phyloP scores from a whole-genome alignment of 1,140 invertebrate species.

The Leptinotarsa lineolata region DNA sequence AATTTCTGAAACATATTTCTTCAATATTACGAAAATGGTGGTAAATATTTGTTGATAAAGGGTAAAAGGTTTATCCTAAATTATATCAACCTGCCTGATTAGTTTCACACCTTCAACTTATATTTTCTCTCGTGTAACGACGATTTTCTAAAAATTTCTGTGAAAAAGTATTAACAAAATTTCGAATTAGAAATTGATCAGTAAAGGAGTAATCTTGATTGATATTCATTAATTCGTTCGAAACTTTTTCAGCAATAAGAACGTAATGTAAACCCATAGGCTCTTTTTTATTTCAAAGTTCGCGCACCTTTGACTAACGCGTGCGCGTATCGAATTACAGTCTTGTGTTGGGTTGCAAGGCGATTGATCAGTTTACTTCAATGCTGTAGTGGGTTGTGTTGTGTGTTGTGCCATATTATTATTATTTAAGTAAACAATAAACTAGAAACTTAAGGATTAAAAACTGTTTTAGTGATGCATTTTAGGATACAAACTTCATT shows the following conservation, averaged over 20 bases:
- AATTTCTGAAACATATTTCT: too few species aligned
- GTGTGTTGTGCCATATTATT: slow-evolving; percentile 32
- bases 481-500: slow-evolving; percentile 30
- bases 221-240: neutral
- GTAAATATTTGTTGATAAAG: too few species aligned
- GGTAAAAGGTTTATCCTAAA: too few species aligned
- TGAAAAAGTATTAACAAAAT: too few species aligned
- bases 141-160: too few species aligned
- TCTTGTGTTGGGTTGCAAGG: neutral
- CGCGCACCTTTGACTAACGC: neutral
- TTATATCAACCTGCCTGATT: too few species aligned
- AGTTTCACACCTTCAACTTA: too few species aligned
- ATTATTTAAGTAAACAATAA: slow-evolving; percentile 28
- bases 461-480: slow-evolving; percentile 30
- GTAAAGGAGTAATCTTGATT: neutral
- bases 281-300: slow-evolving; percentile 3
- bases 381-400: slow-evolving; percentile 29
- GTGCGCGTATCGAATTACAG: neutral
- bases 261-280: too few species aligned
- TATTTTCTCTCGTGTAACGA: too few species aligned
- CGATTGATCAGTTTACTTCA: slow-evolving; percentile 30
- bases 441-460: slow-evolving; percentile 15
- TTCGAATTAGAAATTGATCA: neutral
- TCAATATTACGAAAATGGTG: too few species aligned
- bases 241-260: too few species aligned